phyloP scores from a whole-genome alignment of 2,113 vertebrate genomes.

The Dendrocopos noguchii region DNA sequence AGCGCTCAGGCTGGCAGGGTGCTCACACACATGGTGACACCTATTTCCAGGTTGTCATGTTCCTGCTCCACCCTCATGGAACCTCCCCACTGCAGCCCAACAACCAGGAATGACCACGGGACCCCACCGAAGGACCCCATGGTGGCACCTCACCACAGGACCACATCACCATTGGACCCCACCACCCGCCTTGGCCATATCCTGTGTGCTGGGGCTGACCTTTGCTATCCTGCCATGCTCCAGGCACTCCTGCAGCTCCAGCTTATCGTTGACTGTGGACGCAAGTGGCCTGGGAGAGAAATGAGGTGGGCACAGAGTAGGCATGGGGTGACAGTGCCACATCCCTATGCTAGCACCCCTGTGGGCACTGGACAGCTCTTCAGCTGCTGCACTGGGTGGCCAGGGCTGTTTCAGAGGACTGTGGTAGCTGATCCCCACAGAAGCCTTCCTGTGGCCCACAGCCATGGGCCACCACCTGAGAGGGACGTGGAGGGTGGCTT shows the following conservation, averaged over 20 bases:
- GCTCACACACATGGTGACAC: too few relatives aligned
- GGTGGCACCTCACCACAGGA: background rate
- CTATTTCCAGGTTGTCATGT: accelerated
- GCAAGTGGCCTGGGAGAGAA: slow-evolving; percentile 83
- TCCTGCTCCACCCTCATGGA: background rate
- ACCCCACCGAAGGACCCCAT: background rate
- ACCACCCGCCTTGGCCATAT: accelerated
- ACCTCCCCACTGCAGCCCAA: background rate
- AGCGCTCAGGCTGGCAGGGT: too few relatives aligned
- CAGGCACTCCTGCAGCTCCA: slow-evolving; percentile 96
- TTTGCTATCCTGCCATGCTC: slow-evolving; percentile 98
- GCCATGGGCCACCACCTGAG: too few relatives aligned
- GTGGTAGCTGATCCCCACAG: accelerated
- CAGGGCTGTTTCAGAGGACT: accelerated
- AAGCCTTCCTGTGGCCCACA: accelerated
- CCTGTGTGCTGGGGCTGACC: slow-evolving; percentile 70
- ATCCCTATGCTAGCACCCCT: accelerated
- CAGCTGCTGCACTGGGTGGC: too few relatives aligned
- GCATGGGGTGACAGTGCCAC: background rate
- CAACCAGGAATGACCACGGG: background rate
- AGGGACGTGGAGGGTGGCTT: background rate
- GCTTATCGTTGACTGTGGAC: slow-evolving; percentile 88
- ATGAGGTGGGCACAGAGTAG: background rate
- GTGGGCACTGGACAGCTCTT: accelerated
- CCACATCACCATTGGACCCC: accelerated